A percentile compares a stretch with the other conserved stretches of the same genome.
phyloP scores from a whole-genome alignment of 64 coral and sea anemone genomes.

The Dendrophyllia cribrosa region DNA sequence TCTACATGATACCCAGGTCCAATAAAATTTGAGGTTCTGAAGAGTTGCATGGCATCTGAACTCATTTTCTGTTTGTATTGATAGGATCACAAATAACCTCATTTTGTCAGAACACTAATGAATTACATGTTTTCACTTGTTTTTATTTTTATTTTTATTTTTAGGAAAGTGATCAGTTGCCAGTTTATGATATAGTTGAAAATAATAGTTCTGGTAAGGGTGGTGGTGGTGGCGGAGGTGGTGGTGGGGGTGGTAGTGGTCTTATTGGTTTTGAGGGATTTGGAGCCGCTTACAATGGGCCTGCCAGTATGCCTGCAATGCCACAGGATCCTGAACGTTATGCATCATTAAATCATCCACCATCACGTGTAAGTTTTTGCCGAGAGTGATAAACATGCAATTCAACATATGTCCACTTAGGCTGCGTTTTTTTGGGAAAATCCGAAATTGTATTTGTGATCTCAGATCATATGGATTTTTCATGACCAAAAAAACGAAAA shows the following conservation, averaged over 20 bases:
- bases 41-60: too few species aligned
- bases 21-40: too few species aligned
- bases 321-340: conserved; percentile 50
- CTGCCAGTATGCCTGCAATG: conserved; percentile 70
- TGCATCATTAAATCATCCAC: conserved; percentile 41
- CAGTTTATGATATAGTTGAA: conserved; percentile 47
- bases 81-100: too few species aligned
- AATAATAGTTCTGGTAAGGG: too few species aligned
- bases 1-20: too few species aligned
- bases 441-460: too few species aligned
- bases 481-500: too few species aligned
- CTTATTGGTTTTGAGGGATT: conserved; percentile 76
- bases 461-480: too few species aligned
- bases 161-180: conserved; percentile 18
- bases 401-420: not conserved
- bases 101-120: too few species aligned
- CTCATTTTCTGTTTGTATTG: too few species aligned
- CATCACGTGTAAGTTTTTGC: conserved; percentile 78
- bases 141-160: not conserved
- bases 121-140: too few species aligned
- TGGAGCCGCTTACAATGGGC: conserved; percentile 20
- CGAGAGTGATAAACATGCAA: not conserved
- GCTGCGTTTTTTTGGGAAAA: too few species aligned
- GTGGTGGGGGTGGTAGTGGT: conserved; percentile 71
- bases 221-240: conserved; percentile 12